These are phyloP conservation scores for Elanoides forficatus DNA, from an alignment of 2,113 vertebrate species.

Conservation along the genomic window DNA sequence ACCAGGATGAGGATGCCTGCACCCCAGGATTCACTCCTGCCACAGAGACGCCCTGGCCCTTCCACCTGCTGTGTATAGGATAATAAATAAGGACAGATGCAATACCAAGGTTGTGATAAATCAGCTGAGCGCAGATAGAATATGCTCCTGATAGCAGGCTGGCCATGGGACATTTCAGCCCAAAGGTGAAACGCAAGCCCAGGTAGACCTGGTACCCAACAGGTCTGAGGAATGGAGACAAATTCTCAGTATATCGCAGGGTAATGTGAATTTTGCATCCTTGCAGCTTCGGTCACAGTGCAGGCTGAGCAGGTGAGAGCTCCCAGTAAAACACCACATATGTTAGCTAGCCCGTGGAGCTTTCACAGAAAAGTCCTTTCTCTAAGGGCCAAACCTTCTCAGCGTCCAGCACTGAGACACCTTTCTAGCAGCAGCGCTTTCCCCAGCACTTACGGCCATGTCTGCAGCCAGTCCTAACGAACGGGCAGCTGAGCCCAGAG, in stretches of 20 bases:
- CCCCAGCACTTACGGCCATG: neutral
- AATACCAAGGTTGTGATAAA: neutral
- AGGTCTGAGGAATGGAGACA: accelerated
- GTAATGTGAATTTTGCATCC: neutral
- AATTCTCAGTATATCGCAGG: neutral
- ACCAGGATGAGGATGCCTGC: neutral
- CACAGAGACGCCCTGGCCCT: neutral
- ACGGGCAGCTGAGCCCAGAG: neutral
- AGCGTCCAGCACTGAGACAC: neutral
- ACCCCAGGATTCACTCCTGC: neutral
- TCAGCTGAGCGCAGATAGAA: neutral
- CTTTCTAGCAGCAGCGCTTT: neutral
- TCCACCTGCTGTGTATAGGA: neutral
- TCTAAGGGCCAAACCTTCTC: neutral
- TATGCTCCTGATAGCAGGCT: neutral
- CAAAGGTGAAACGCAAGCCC: neutral
- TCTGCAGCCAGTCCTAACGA: neutral
- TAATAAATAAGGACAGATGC: neutral
- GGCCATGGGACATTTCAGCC: neutral
- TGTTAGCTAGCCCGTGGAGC: neutral
- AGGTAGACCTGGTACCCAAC: neutral
- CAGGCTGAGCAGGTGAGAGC: neutral
- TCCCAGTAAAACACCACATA: neutral
- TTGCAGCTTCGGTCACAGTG: no score
- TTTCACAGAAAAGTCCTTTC: neutral